Conservation (phyloP, 2,113 vertebrate species). For the Notarius quadriscutis region DNA sequence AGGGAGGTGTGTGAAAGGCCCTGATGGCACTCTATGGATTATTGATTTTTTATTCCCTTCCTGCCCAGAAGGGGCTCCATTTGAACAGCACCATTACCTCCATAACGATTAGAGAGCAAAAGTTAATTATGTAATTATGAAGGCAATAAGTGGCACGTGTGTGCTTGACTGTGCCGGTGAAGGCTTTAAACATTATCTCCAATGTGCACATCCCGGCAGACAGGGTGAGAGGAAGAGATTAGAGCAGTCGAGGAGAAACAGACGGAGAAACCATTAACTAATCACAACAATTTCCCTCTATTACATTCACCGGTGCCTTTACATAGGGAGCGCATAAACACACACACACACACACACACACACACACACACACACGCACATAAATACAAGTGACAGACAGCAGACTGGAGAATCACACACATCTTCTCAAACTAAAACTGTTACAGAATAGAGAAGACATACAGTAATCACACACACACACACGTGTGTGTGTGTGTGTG, state of each 20-base stretch:
- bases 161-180: constrained; percentile 93
- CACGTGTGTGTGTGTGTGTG: neutral
- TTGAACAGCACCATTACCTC: constrained; percentile 96
- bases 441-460: constrained; percentile 36
- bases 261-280: constrained; percentile 94
- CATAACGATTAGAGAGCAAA: constrained; percentile 98
- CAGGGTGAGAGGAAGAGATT: constrained; percentile 88
- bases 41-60: constrained; percentile 97
- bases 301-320: constrained; percentile 77
- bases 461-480: constrained; percentile 13
- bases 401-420: constrained; percentile 8
- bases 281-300: constrained; percentile 87
- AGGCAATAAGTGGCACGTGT: constrained; percentile 95
- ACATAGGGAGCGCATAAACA: constrained; percentile 45
- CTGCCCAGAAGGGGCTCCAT: constrained; percentile 87
- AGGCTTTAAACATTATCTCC: constrained; percentile 93
- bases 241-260: constrained; percentile 57
- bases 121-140: constrained; percentile 99
- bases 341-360: constrained; percentile 4
- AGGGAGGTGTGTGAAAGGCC: constrained; percentile 66
- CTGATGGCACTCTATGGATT: constrained; percentile 92
- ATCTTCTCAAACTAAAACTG: neutral
- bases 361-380: constrained; percentile 43
- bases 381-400: constrained; percentile 35
- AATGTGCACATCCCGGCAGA: constrained; percentile 84